Evolutionary conservation across 2,113 vertebrate species (phyloP).

Genomic region (Papio anubis): DNA sequence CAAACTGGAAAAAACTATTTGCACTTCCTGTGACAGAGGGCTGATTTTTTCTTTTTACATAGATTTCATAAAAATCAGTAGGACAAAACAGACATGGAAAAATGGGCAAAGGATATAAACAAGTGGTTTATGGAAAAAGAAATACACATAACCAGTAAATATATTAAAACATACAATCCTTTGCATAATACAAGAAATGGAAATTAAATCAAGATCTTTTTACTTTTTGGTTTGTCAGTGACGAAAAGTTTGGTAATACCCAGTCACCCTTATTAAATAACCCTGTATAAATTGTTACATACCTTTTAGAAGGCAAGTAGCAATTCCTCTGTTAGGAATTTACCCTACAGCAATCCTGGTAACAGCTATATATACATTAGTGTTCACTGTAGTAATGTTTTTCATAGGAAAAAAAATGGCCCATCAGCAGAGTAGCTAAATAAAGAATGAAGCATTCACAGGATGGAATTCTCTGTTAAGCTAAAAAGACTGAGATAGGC

Average conservation of each 20-base stretch:
- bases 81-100: not conserved
- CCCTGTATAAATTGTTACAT: not conserved
- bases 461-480: not conserved
- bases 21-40: not conserved
- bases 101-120: not conserved
- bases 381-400: not conserved
- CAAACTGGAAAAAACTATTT: not conserved
- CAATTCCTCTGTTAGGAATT: not conserved
- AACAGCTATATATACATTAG: not conserved
- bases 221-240: not conserved
- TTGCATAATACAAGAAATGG: not conserved
- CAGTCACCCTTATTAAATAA: not conserved
- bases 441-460: not conserved
- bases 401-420: not conserved
- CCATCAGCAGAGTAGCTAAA: not conserved
- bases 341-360: not conserved
- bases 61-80: not conserved
- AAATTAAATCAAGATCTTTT: not conserved
- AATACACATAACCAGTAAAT: not conserved
- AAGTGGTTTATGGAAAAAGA: not conserved
- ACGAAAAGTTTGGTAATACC: not conserved
- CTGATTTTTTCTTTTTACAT: not conserved
- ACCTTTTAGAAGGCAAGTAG: not conserved
- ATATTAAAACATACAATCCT: not conserved
- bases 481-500: not conserved